Evolutionary conservation across 2,113 vertebrate genomes (phyloP), one percentile per base, ranked within the genome.

Genomic region (Otolemur garnettii): DNA sequence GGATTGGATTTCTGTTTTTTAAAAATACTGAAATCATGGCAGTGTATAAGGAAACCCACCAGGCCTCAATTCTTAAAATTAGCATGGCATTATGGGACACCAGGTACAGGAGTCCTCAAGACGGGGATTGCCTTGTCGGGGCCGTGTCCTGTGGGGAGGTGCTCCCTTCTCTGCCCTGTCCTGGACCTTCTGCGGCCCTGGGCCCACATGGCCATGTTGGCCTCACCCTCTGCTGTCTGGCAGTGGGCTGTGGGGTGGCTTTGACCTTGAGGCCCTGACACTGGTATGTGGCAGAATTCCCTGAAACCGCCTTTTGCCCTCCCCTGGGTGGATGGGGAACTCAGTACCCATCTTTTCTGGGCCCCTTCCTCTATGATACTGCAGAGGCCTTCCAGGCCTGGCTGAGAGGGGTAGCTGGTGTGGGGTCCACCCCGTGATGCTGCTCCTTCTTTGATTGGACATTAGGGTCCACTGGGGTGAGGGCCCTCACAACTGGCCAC

Each of bases 81-180:
- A 2, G 7, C 11, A 0, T 5, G 35, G 22, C 17, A 26, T 35
- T 4, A n/a, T 11, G 62, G 82, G 72, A 45, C 11, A 17, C 15
- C 14, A 24, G 72, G 26, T 2, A 9, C 4, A 33, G 69, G 30
- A 9, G 28, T 11, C 35, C 82, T 10, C 6, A 11, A 59, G 19
- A 42, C 30, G 1, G 5, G 81, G 60, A 26, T 7, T 24, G 12
- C 19, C 60, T 77, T 26, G n/a, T 18, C 17, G 5, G 18, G 71
- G 28, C 72, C 0, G 5, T 1, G 2, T 2, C 19, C 50, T 15
- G 14, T 0, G 0, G 35, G n/a, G 2, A 15, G 50, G 24, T 19
- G 60, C 28, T 19, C 15, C 19, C 59, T 77, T 26, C 60, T 5
- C 13, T 53, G 69, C 71, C 45, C 1, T 17, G 24, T 26, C 60